Conservation (phyloP, 2,113 vertebrate species). For the Colossoma macropomum region DNA sequence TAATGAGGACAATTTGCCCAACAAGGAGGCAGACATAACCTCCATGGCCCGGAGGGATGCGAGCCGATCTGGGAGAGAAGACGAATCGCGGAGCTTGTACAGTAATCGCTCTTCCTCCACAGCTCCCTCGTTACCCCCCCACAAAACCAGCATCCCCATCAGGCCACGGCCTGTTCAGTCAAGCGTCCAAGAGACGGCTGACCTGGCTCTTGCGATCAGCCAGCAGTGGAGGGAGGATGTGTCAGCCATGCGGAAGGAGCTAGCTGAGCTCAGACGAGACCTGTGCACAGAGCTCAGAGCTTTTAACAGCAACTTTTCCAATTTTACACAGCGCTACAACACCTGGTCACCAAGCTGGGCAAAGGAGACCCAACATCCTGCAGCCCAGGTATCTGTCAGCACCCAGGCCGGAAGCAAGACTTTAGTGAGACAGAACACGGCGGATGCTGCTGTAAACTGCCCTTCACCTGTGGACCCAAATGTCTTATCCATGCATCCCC, state of each 20-base stretch:
- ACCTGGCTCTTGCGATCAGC: conserved; percentile 78
- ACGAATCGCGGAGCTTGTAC: conserved; percentile 70
- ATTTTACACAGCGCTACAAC: conserved; percentile 80
- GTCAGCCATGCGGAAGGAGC: conserved; percentile 78
- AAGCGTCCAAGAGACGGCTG: conserved; percentile 78
- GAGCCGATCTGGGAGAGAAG: conserved; percentile 75
- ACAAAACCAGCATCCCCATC: conserved; percentile 60
- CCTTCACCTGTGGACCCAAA: conserved; percentile 59
- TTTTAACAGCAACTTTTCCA: conserved; percentile 82
- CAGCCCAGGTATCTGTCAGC: conserved; percentile 76
- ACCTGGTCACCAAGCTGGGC: conserved; percentile 76
- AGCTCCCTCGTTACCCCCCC: conserved; percentile 71
- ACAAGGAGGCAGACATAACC: conserved; percentile 73
- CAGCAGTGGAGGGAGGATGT: conserved; percentile 83
- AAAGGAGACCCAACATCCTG: conserved; percentile 60
- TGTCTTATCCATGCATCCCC: conserved; percentile 49
- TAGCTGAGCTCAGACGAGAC: conserved; percentile 77
- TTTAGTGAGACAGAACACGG: conserved; percentile 78
- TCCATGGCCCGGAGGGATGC: conserved; percentile 77
- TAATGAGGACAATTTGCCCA: conserved; percentile 74
- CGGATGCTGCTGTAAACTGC: conserved; percentile 79
- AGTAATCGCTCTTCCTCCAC: conserved; percentile 69
- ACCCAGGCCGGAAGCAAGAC: conserved; percentile 77
- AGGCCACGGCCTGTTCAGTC: conserved; percentile 72
- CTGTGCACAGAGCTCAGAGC: conserved; percentile 79